Conservation (phyloP, 2,888 invertebrate genomes). For the Lingula anatina region DNA sequence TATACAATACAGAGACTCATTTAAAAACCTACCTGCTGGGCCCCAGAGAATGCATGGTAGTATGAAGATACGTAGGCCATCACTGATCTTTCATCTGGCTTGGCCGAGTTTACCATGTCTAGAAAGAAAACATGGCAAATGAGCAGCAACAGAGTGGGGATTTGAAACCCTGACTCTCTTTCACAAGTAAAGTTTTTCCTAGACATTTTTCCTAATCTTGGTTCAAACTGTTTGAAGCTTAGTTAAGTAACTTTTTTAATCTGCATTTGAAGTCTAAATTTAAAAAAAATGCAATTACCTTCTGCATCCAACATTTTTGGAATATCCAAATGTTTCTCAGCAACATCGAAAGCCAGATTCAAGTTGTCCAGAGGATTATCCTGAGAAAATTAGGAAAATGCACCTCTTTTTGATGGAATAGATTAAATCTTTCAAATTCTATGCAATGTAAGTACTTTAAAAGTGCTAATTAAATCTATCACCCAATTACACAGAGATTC, state of each 20-base stretch:
- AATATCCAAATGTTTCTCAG: constrained; percentile 99
- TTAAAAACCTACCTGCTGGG: constrained; percentile 90
- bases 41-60: constrained; percentile 99
- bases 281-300: constrained; percentile 66
- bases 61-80: constrained; percentile 99
- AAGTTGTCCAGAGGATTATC: constrained; percentile 98
- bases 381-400: too few species aligned
- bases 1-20: too few species aligned
- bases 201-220: too few species aligned
- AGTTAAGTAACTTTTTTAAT: too few species aligned
- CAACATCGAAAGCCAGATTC: constrained; percentile 99
- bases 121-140: constrained; percentile 51
- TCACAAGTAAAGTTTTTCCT: too few species aligned
- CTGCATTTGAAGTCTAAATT: too few species aligned
- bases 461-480: too few species aligned
- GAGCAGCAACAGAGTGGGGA: background rate
- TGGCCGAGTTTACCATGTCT: constrained; percentile 99
- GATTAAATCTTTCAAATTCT: too few species aligned
- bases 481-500: too few species aligned
- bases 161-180: background rate
- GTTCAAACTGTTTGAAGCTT: too few species aligned
- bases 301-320: constrained; percentile 99
- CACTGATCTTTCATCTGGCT: constrained; percentile 99
- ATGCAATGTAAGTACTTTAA: too few species aligned
- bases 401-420: too few species aligned